Conservation (phyloP, 92 coral and sea anemone species). For the Epizoanthus stellaris region DNA sequence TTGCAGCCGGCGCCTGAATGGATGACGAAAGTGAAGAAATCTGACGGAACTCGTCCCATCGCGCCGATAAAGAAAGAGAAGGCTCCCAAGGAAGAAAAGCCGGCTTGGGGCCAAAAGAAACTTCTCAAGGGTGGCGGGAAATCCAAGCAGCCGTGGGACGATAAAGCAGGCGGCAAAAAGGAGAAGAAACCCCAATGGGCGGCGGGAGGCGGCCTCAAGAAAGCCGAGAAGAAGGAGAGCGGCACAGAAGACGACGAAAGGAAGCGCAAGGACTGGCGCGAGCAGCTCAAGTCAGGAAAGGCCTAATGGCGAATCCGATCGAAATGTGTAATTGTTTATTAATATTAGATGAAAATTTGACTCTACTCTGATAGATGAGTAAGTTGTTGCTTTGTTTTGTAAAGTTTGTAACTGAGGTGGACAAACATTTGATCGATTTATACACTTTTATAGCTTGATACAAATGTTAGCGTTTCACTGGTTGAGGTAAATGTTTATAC, state of each 20-base stretch:
- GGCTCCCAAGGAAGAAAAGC: slow-evolving; percentile 30
- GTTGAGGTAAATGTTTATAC: neutral
- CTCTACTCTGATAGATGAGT: neutral
- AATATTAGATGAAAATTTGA: slow-evolving; percentile 16
- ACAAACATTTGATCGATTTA: neutral
- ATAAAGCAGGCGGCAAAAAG: slow-evolving; percentile 53
- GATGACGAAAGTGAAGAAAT: slow-evolving; percentile 33
- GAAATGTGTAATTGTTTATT: neutral
- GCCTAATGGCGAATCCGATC: neutral
- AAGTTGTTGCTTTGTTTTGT: neutral
- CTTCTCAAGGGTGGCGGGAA: slow-evolving; percentile 35
- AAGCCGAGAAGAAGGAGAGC: slow-evolving; percentile 72
- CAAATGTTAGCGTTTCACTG: neutral
- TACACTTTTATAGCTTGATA: slow-evolving; percentile 31
- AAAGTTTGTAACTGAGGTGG: neutral
- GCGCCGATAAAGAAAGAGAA: slow-evolving; percentile 18
- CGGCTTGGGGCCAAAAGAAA: slow-evolving; percentile 36
- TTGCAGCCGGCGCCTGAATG: slow-evolving; percentile 34
- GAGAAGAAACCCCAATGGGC: slow-evolving; percentile 87
- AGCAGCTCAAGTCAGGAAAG: slow-evolving; percentile 27
- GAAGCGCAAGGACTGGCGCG: slow-evolving; percentile 48
- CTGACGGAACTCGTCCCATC: slow-evolving; percentile 27
- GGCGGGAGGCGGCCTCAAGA: slow-evolving; percentile 89
- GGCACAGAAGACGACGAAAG: slow-evolving; percentile 21
- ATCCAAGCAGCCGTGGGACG: slow-evolving; percentile 39